Percentiles rank a stretch among this genome's conserved stretches.
These are phyloP conservation scores for Trisateles emortualis DNA, from an alignment of 2,888 invertebrate species.

Conservation along the genomic window DNA sequence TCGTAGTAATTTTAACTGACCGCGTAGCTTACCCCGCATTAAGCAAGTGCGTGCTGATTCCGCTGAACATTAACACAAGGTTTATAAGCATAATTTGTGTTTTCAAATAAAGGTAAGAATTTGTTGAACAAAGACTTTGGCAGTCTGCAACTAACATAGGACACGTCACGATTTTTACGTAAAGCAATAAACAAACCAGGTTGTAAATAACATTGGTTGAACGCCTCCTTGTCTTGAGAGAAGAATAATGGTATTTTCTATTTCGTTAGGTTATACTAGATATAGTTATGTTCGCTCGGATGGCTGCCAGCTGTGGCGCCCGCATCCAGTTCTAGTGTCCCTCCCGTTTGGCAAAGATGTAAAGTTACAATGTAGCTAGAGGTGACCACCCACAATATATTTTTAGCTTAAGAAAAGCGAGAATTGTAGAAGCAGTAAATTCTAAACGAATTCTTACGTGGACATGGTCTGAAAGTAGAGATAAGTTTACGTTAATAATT, in stretches of 20 bases:
- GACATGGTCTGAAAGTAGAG: constrained; percentile 1
- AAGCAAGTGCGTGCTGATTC: background rate
- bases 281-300: constrained; percentile 80
- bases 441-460: constrained; percentile 13
- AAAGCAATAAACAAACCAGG: constrained; percentile 76
- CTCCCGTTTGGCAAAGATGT: constrained; percentile 66
- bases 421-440: constrained; percentile 17
- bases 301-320: constrained; percentile 80
- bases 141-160: constrained; percentile 23
- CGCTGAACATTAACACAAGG: background rate
- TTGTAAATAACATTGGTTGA: constrained; percentile 82
- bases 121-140: background rate
- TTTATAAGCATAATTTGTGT: background rate
- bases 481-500: constrained; percentile 2
- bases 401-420: constrained; percentile 21
- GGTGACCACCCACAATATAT: constrained; percentile 50
- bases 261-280: constrained; percentile 80
- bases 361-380: constrained; percentile 65
- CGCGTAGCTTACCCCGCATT: background rate
- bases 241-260: constrained; percentile 86
- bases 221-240: constrained; percentile 82
- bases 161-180: constrained; percentile 60
- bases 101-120: background rate
- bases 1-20: constrained; percentile 1
- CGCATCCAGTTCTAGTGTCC: constrained; percentile 63